Conservation (phyloP, 1,140 invertebrate species). For the Pseudomyrmex cubaensis region DNA sequence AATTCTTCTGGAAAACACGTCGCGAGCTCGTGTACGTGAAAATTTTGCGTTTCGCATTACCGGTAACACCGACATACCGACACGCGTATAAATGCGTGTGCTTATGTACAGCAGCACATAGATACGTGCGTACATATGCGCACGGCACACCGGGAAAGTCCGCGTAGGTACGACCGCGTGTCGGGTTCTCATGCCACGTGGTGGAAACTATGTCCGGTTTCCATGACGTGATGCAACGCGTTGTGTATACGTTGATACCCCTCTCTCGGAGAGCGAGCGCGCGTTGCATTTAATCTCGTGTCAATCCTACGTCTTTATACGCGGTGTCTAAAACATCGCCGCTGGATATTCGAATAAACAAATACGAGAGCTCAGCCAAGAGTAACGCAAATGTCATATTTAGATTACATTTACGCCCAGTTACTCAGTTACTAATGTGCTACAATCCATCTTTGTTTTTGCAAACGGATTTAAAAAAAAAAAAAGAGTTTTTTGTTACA, state of each 20-base stretch:
- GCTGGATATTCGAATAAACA: background rate
- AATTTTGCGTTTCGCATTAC: background rate
- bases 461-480: too few species aligned
- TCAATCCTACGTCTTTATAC: conserved; percentile 20
- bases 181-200: conserved; percentile 41
- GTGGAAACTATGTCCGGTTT: conserved; percentile 47
- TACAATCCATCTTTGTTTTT: too few species aligned
- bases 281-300: conserved; percentile 37
- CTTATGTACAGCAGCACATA: background rate
- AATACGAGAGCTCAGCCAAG: background rate
- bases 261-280: conserved; percentile 26
- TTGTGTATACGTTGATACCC: conserved; percentile 11
- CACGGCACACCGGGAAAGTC: conserved; percentile 42
- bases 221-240: conserved; percentile 19
- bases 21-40: background rate
- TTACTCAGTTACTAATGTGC: too few species aligned
- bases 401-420: too few species aligned
- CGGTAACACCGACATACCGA: background rate
- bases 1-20: conserved; percentile 25
- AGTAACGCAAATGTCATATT: background rate
- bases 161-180: conserved; percentile 24
- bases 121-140: background rate
- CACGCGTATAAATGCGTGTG: background rate
- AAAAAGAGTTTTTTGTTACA: background rate
- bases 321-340: conserved; percentile 25